Conservation (phyloP, 2,113 vertebrate species). For the Serilophus lunatus region DNA sequence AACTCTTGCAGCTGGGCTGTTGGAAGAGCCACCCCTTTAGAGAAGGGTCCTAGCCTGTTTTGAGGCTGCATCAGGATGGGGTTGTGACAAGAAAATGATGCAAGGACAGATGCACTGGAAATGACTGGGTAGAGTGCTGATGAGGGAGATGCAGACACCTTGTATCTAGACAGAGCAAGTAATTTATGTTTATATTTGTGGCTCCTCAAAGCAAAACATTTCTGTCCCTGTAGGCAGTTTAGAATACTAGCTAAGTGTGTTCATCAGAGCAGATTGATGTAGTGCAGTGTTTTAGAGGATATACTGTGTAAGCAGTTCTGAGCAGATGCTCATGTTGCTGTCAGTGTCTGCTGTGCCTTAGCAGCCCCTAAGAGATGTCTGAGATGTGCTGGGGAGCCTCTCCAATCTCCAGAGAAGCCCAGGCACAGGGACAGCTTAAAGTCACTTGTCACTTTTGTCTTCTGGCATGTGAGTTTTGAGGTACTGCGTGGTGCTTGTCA, state of each 20-base stretch:
- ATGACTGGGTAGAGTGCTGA: not conserved
- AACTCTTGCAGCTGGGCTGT: not conserved
- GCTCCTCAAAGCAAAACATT: not conserved
- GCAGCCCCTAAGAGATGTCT: not conserved
- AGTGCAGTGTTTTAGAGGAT: not conserved
- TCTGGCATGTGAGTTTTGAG: not conserved
- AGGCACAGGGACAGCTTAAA: not conserved
- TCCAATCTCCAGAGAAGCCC: not conserved
- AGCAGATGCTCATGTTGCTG: not conserved
- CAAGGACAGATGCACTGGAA: not conserved
- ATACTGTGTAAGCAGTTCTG: not conserved
- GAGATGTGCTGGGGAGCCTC: not conserved
- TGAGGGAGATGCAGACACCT: not conserved
- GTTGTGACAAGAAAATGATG: not conserved
- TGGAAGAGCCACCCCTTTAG: not conserved
- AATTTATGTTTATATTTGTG: not conserved
- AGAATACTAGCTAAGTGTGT: not conserved
- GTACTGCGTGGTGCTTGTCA: not conserved
- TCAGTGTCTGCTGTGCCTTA: not conserved
- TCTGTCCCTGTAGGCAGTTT: not conserved
- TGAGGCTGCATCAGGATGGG: accelerated
- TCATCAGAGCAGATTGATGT: not conserved
- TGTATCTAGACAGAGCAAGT: accelerated
- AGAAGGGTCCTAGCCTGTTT: not conserved
- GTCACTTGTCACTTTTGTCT: not conserved